A percentile compares a stretch with the other conserved stretches of the same genome.
Evolutionary conservation across 2,888 invertebrate genomes (phyloP).

Genomic region (Phalangium opilio): DNA sequence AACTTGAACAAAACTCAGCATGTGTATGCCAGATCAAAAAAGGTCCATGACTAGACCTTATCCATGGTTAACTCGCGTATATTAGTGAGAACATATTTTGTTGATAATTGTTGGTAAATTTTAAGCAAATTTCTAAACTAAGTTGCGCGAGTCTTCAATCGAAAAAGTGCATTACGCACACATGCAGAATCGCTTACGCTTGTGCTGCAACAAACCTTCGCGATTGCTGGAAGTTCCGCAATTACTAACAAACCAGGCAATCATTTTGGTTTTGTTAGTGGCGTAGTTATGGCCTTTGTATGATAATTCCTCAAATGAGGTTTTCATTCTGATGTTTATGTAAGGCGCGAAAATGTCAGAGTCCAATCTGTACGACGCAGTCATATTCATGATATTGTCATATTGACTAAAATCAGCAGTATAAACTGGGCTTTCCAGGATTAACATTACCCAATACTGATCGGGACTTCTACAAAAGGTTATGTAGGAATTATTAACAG

Average conservation of each 20-base stretch:
- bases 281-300: conserved; percentile 18
- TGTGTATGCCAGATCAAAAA: no score
- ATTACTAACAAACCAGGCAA: conserved; percentile 35
- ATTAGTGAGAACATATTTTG: no score
- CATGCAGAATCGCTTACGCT: conserved; percentile 26
- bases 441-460: conserved; percentile 17
- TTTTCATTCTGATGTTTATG: neutral
- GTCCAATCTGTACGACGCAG: conserved; percentile 19
- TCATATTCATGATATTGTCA: conserved; percentile 20
- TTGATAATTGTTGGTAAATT: no score
- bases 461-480: neutral
- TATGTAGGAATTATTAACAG: no score
- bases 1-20: no score
- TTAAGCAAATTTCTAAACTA: no score
- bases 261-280: conserved; percentile 29
- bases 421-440: conserved; percentile 19
- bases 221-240: conserved; percentile 31
- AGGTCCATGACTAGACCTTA: no score
- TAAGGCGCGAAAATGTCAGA: conserved; percentile 17
- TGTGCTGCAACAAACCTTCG: conserved; percentile 28
- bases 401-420: conserved; percentile 13
- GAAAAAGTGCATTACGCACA: no score
- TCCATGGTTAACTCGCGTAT: no score
- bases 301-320: neutral
- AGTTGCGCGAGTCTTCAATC: no score